Percentiles rank a stretch among this genome's conserved stretches.
phyloP scores from a whole-genome alignment of 2,888 invertebrate species.

The Mesorhabditis spiculigera region DNA sequence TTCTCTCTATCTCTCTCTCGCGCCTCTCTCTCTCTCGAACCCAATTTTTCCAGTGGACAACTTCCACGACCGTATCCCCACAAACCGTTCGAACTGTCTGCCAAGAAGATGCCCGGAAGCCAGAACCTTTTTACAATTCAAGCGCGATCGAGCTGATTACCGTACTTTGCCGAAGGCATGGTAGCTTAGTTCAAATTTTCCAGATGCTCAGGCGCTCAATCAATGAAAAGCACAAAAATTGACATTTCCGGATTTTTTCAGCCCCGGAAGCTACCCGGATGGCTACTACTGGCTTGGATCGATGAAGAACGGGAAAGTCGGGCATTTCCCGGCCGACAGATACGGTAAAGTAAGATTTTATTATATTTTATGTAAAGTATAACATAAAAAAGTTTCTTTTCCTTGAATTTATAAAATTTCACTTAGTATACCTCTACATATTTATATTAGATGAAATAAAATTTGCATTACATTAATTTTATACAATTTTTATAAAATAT shows the following conservation, averaged over 20 bases:
- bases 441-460: no score
- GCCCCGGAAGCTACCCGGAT: slow-evolving; percentile 47
- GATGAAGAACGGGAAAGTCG: slow-evolving; percentile 70
- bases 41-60: slow-evolving; percentile 60
- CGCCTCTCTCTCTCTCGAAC: neutral
- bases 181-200: no score
- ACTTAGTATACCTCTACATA: no score
- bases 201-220: no score
- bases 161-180: slow-evolving; percentile 80
- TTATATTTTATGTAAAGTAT: no score
- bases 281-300: slow-evolving; percentile 81
- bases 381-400: no score
- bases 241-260: no score
- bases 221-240: no score
- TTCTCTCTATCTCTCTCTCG: slow-evolving; percentile 8
- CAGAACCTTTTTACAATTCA: slow-evolving; percentile 75
- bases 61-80: slow-evolving; percentile 77
- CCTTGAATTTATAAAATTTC: no score
- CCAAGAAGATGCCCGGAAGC: slow-evolving; percentile 66
- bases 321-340: slow-evolving; percentile 34
- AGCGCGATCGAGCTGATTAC: slow-evolving; percentile 85
- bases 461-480: no score
- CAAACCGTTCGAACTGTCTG: slow-evolving; percentile 86
- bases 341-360: no score
- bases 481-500: no score